Evolutionary conservation across 2,113 vertebrate species (phyloP), one percentile per base, ranked within the genome.

Genomic region (Pao palembangensis): DNA sequence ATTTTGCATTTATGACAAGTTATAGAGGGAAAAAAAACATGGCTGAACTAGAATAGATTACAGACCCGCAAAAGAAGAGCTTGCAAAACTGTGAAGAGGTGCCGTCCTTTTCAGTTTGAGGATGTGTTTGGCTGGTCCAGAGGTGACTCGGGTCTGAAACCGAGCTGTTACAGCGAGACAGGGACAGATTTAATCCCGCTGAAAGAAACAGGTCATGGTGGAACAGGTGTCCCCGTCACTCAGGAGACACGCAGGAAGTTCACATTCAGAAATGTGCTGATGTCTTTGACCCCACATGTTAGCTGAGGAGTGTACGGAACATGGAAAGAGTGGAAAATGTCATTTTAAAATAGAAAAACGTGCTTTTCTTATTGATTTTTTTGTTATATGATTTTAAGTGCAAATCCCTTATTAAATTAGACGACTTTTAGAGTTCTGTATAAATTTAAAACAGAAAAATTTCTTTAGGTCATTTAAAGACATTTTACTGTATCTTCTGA

Each of bases 191-290:
- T 67, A 71, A 72, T 84, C 75, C 65, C 63, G 66, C 79, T 61
- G 48, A 78, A 81, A 71, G 71, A 76, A 80, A 63, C 58, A 60
- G 76, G 76, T 80, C 82, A 85, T 57, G 61, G n/a, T 62, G 58
- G 18, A 75, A 82, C 91, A 83, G 88, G 77, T 80, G 88, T 77
- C 57, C 53, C 73, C 61, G 82, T 87, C 89, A 87, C 72, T 90
- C 87, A 85, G 50, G 65, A 47, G 25, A 60, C 55, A 69, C 73
- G 76, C 54, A 58, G 8, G 57, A 58, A 69, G 68, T 73, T 71
- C 80, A 84, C 75, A 81, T 82, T 79, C 56, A 69, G 51, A 64
- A 85, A 85, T 84, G 78, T 88, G 82, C 79, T 87, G 80, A 87
- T 79, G 71, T 67, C 69, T 76, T 69, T 70, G 57, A 60, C 59